Base-by-base conservation (phyloP, 2,888 invertebrate genomes). In the Priocnemis perturbator region DNA sequence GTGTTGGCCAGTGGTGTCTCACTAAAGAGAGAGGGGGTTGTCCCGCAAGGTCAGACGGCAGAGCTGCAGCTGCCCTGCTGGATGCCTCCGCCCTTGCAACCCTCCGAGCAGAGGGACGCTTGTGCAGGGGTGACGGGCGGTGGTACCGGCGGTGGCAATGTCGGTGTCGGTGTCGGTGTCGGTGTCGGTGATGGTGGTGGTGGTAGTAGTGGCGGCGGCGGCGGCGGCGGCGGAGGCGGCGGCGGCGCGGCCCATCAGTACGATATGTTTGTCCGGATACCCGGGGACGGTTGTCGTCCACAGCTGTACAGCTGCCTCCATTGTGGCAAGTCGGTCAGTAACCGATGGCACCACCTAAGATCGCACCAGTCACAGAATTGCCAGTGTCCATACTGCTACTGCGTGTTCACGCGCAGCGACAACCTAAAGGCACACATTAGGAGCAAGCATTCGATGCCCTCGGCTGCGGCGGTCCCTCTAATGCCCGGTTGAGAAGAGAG, bases 281-380 rank as follows among this genome's bases (percentile, higher is more conserved):
- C 76, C 45, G 77, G 81, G 78, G 79, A 81, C 76, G 81, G 69
- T 80, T 81, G 67, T 68, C 81, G 80, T 77, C 75, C 77, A 60
- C 87, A 87, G 74, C 89, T 92, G 79, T 92, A 91, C 87, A 89
- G 91, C 78, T 94, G 94, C 90, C 90, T 90, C 75, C 87, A 92
- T 78, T 93, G 93, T 89, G 92, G 93, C 73, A 93, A 93, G 90
- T 90, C 91, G 73, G 93, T 93, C 77, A 92, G 91, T 84, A 93
- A 93, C 89, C 90, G 93, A 83, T 93, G 93, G 91, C 93, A 93
- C 85, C 93, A 93, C 85, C 90, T 93, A 88, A 92, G 93, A 86
- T 92, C 92, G 45, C 93, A 93, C 86, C 91, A 91, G 77, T 93
- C 93, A 17, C 92, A 92, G 81, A 91, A 91, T 81, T 92, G 92